These are phyloP conservation scores for Emys orbicularis DNA, from an alignment of 2,797 vertebrate genomes.

Conservation along the genomic window DNA sequence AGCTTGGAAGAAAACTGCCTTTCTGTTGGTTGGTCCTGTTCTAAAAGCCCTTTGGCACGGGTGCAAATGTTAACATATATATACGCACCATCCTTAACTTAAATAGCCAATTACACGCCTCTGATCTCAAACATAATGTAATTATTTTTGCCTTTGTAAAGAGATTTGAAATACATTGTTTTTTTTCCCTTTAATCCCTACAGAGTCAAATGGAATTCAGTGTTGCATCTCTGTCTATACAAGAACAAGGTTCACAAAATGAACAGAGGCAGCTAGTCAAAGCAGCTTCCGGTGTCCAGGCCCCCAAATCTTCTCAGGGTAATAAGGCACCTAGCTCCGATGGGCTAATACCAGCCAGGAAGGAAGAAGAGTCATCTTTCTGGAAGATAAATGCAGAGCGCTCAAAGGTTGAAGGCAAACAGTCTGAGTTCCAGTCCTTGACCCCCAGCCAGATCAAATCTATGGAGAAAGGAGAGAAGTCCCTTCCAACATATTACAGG, in stretches of 20 bases:
- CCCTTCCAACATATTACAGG: conserved; percentile 88
- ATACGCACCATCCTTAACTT: not conserved
- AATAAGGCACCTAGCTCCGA: conserved; percentile 86
- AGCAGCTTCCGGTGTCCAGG: conserved; percentile 74
- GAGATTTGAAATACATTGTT: conserved; percentile 39
- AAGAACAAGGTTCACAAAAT: conserved; percentile 80
- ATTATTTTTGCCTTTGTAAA: not conserved
- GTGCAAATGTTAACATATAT: not conserved
- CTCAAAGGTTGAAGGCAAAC: conserved; percentile 91
- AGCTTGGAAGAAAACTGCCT: not conserved
- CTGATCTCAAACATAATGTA: not conserved
- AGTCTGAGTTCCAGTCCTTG: conserved; percentile 92
- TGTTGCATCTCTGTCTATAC: conserved; percentile 81
- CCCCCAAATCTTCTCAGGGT: conserved; percentile 81
- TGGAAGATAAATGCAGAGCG: conserved; percentile 97
- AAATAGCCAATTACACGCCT: not conserved
- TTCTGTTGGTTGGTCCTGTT: conserved; percentile 4
- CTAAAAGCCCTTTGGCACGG: not conserved
- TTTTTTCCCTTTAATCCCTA: conserved; percentile 25
- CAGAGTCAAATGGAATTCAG: conserved; percentile 98
- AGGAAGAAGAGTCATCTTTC: conserved; percentile 94
- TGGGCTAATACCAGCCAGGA: conserved; percentile 75
- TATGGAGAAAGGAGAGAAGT: conserved; percentile 96
- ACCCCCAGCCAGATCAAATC: conserved; percentile 99
- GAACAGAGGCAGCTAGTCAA: conserved; percentile 85